Evolutionary conservation across 2,888 invertebrate genomes (phyloP), one percentile per base, ranked within the genome.

Genomic region (Drosophila robusta): DNA sequence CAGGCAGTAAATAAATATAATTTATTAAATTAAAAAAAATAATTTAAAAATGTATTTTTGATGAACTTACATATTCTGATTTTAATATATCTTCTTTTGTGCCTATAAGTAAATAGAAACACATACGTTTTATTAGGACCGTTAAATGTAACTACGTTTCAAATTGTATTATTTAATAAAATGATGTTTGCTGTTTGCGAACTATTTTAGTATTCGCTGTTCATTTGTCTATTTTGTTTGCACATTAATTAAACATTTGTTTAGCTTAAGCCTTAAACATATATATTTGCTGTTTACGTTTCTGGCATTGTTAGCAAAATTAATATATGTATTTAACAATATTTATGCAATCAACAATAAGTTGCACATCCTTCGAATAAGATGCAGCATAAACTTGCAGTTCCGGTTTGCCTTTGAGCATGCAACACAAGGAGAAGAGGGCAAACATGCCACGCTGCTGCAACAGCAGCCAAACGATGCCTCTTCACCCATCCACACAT

Each of bases 351-450:
- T 67, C 67, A 63, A 62, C 55, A 77, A 7, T 39, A 57, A 66
- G 46, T 63, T 64, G 26, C 16, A 55, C 61, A 58, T 85, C 65
- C 70, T 50, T 29, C 16, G 58, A 67, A 58, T 61, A 70, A 85
- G 78, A 66, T 68, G 64, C 50, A 44, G 46, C 56, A 81, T 68
- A 86, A 83, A 68, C 73, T 58, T 68, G 52, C 70, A 69, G 76
- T 79, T 88, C 87, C 89, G 76, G 36, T 29, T 34, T 54, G 69
- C 73, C 70, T 88, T 79, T 64, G 86, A 64, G 83, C 66, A 51
- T 56, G 24, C 16, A 55, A 51, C 47, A 44, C 12, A 57, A 58
- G 42, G 38, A 63, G 51, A 45, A 64, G 45, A 61, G 44, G 68
- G 60, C 84, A 57, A 66, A 57, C 52, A 67, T 41, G 16, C 24